Evolutionary conservation across 1,140 invertebrate genomes (phyloP).

Genomic region (Ceratina calcarata): DNA sequence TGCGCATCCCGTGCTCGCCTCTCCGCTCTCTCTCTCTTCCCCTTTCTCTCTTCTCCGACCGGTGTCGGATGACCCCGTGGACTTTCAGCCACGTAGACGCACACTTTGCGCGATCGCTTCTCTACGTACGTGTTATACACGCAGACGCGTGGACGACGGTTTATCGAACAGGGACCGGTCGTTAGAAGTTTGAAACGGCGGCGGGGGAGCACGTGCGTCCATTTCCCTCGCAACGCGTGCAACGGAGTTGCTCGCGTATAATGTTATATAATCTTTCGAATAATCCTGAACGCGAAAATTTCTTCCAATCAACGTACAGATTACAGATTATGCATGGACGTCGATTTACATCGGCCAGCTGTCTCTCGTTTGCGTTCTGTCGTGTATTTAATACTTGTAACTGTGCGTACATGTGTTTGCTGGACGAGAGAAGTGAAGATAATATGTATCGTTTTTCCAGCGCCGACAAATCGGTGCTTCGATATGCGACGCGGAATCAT

Average conservation of each 20-base stretch:
- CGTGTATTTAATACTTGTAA: background rate
- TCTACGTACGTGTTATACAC: background rate
- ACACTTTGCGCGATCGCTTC: slow-evolving; percentile 7
- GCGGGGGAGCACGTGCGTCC: slow-evolving; percentile 41
- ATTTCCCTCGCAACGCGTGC: slow-evolving; percentile 29
- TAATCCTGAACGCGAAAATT: too few species aligned
- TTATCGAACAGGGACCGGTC: slow-evolving; percentile 59
- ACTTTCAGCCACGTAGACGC: slow-evolving; percentile 50
- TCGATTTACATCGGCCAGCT: too few species aligned
- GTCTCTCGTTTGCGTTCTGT: too few species aligned
- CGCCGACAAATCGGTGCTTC: background rate
- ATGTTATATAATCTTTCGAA: background rate
- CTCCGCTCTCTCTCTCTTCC: slow-evolving; percentile 18
- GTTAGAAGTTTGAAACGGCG: slow-evolving; percentile 57
- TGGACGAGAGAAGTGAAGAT: background rate
- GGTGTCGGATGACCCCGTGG: slow-evolving; percentile 57
- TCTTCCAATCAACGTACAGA: too few species aligned
- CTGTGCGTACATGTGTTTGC: background rate
- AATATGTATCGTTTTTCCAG: background rate
- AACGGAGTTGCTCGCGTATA: too few species aligned
- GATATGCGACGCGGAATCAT: background rate
- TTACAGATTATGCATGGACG: too few species aligned
- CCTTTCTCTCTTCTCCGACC: too few species aligned
- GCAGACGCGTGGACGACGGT: slow-evolving; percentile 18
- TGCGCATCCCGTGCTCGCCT: slow-evolving; percentile 37